These are phyloP conservation scores for Lycocerus yunnanus DNA, from an alignment of 2,888 invertebrate genomes.

Conservation along the genomic window DNA sequence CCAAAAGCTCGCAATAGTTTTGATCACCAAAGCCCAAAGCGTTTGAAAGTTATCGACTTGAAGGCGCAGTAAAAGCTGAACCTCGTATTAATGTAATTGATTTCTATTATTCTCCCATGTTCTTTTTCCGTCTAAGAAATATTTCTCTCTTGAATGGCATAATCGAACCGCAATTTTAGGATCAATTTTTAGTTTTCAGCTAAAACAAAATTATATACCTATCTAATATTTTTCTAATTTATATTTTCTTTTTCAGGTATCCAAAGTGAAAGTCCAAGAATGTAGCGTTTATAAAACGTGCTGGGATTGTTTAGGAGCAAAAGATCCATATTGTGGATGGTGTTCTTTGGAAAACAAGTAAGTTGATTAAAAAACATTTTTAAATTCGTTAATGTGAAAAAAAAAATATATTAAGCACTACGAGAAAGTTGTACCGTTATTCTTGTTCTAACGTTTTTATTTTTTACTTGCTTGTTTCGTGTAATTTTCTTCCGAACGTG, in stretches of 20 bases:
- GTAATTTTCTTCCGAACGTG: neutral
- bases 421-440: neutral
- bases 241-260: constrained; percentile 60
- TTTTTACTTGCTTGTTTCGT: neutral
- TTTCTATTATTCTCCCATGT: constrained; percentile 11
- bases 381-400: neutral
- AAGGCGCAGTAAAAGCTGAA: constrained; percentile 13
- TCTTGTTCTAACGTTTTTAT: neutral
- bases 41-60: constrained; percentile 9
- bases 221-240: neutral
- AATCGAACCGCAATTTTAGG: neutral
- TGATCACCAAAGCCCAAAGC: constrained; percentile 6
- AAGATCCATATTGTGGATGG: constrained; percentile 98
- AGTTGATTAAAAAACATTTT: constrained; percentile 42
- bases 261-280: constrained; percentile 93
- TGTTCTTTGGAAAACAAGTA: constrained; percentile 92
- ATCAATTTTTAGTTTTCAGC: neutral
- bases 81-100: constrained; percentile 13
- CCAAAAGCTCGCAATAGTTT: constrained; percentile 5
- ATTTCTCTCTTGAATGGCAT: neutral
- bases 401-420: neutral
- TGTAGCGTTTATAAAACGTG: constrained; percentile 91
- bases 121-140: constrained; percentile 4
- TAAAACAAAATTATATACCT: neutral
- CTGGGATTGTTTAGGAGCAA: constrained; percentile 88